Base-by-base conservation (phyloP, 2,113 vertebrate genomes). In the Galeopterus variegatus region DNA sequence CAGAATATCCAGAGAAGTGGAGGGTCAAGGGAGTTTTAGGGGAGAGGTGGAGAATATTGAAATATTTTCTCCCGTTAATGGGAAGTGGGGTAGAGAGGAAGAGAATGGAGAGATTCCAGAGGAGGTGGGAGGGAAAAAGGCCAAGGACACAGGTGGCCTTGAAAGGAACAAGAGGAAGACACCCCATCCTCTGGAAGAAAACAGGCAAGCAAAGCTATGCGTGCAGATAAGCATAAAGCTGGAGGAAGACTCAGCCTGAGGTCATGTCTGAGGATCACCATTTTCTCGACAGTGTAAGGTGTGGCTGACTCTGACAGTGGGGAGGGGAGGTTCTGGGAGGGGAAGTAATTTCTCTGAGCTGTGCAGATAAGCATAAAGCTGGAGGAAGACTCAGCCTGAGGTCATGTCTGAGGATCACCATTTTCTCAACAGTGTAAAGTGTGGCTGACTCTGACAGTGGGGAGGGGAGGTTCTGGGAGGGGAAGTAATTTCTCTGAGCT, bases 241-340 rank as follows among this genome's bases (percentile, higher is more conserved):
- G 14, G 41, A 26, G 36, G 28, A 26, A 65, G 14, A 17, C 6
- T 48, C 45, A 64, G 50, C 6, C 48, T 69, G 14, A 54, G 36
- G 31, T 41, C 10, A 1, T 1, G 0, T 36, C 60, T 73, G 26
- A 56, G 12, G 23, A 24, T 60, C 2, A 0, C 41, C 4, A 2
- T 54, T 58, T 81, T 36, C 83, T 95, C 48, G 56, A 9, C 0
- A 11, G 64, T 21, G 0, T 4, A 8, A 24, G 26, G 31, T 6
- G 1, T 2, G 1, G 9, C 36, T 75, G 31, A 41, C 12, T 13
- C 8, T 6, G 31, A 28, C 21, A 70, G 62, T 8, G 67, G 31
- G 18, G 23, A 11, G 19, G 50, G 24, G 28, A 19, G 17, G 17
- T 69, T 70, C 10, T 2, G 13, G 60, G 54, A 60, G 21, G 15